phyloP scores from a whole-genome alignment of 2,113 vertebrate species.

The Petroica traversi region DNA sequence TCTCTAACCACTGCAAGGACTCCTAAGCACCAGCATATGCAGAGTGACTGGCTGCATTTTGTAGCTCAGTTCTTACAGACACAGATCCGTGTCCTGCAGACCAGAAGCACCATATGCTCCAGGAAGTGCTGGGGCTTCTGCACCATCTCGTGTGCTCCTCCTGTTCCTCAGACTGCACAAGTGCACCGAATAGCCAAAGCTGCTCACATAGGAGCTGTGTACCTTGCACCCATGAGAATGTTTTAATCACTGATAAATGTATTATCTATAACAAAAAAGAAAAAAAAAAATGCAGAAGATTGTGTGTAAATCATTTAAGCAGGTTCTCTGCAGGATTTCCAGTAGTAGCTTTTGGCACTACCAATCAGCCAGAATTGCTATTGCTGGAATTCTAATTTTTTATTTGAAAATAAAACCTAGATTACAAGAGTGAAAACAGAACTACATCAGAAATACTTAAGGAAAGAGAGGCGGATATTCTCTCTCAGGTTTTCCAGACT shows the following conservation, averaged over 20 bases:
- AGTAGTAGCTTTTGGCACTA: not conserved
- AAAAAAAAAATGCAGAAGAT: not conserved
- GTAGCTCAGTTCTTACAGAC: not conserved
- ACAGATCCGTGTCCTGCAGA: not conserved
- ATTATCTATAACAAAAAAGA: not conserved
- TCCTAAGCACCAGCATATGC: not conserved
- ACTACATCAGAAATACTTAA: not conserved
- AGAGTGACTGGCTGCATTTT: not conserved
- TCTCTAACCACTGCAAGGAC: not conserved
- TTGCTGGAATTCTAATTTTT: not conserved
- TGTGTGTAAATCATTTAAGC: not conserved
- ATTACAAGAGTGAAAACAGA: not conserved
- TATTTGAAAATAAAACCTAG: not conserved
- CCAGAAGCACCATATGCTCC: constrained; percentile 29
- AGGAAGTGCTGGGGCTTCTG: not conserved
- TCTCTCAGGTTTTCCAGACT: not conserved
- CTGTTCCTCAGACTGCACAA: not conserved
- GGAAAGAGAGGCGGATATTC: not conserved
- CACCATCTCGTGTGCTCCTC: not conserved
- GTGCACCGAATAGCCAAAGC: not conserved
- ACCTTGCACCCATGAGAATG: not conserved
- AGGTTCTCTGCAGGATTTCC: not conserved
- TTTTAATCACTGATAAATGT: not conserved
- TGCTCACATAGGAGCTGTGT: not conserved
- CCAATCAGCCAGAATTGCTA: not conserved